A percentile compares a stretch with the other conserved stretches of the same genome.
phyloP scores from a whole-genome alignment of 2,113 vertebrate genomes.

The Lamprotornis superbus region DNA sequence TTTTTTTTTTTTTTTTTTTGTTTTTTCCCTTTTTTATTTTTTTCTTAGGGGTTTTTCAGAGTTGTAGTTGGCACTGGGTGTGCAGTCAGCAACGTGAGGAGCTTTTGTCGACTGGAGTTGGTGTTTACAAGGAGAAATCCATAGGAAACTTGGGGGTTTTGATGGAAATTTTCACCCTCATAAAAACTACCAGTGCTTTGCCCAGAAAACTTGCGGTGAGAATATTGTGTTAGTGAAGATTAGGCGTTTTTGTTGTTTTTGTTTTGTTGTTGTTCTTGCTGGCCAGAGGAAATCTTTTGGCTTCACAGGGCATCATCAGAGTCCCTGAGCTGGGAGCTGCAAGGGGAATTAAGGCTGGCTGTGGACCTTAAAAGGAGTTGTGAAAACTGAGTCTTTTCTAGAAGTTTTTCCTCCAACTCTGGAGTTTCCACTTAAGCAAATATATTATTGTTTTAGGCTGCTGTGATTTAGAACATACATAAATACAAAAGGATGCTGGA shows the following conservation, averaged over 20 bases:
- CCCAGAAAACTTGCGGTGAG: background rate
- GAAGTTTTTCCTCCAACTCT: background rate
- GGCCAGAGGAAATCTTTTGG: background rate
- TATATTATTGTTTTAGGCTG: background rate
- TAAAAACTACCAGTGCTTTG: background rate
- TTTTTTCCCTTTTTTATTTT: background rate
- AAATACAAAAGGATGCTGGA: background rate
- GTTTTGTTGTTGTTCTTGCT: background rate
- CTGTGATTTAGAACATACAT: background rate
- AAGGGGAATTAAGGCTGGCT: background rate
- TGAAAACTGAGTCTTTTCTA: background rate
- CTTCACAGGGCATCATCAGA: background rate
- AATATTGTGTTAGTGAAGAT: background rate
- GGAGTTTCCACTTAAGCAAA: background rate
- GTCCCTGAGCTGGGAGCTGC: background rate
- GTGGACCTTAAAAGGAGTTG: background rate
- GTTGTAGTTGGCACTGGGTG: background rate
- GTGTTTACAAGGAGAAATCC: constrained; percentile 25
- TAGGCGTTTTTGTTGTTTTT: background rate
- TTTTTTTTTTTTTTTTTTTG: background rate
- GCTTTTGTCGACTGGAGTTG: background rate
- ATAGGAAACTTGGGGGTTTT: constrained; percentile 9
- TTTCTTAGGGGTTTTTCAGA: background rate
- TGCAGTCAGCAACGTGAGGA: background rate
- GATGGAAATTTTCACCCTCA: background rate